Evolutionary conservation across 2,888 invertebrate species (phyloP), one percentile per base, ranked within the genome.

Genomic region (Lacanobia oleracea): DNA sequence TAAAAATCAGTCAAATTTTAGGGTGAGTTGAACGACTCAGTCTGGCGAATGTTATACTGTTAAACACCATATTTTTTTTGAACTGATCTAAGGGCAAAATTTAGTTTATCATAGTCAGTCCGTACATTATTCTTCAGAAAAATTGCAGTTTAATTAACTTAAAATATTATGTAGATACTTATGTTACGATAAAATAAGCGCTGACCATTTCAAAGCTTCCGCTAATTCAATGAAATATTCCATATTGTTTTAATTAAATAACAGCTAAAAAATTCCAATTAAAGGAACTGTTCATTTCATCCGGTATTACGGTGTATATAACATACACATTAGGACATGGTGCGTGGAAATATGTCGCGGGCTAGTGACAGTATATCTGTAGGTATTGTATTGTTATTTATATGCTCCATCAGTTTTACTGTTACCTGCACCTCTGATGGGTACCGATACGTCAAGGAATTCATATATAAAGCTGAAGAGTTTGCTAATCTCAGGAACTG

Each of bases 281-380:
- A 33, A 61, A 57, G 63, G 16, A 50, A 63, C 57, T 79, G 80
- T 62, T 59, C 67, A 21, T 75, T 65, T 59, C 70, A 71, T 79
- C 67, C 75, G 70, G 75, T 59, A n/a, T 21, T 21, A 48, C 21
- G 18, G 18, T 6, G 16, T 64, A 18, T 6, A 27, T 23, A 43
- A 21, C 23, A 45, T n/a, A 40, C 67, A n/a, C 18, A 66, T 79
- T 60, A 18, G 75, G 71, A 4, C 21, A n/a, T 14, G 0, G 69
- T 27, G 65, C 76, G 79, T 76, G 80, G 21, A 51, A 63, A 10
- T 76, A 79, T 79, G 75, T 68, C 61, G 45, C 21, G 2, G 21
- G 10, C 10, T 51, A 62, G 12, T 14, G 50, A 59, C 10, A 37
- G n/a, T 37, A 45, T 64, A 61, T 53, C 9, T 67, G 23, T n/a